phyloP scores from a whole-genome alignment of 2,797 vertebrate species.

The Avahi laniger region DNA sequence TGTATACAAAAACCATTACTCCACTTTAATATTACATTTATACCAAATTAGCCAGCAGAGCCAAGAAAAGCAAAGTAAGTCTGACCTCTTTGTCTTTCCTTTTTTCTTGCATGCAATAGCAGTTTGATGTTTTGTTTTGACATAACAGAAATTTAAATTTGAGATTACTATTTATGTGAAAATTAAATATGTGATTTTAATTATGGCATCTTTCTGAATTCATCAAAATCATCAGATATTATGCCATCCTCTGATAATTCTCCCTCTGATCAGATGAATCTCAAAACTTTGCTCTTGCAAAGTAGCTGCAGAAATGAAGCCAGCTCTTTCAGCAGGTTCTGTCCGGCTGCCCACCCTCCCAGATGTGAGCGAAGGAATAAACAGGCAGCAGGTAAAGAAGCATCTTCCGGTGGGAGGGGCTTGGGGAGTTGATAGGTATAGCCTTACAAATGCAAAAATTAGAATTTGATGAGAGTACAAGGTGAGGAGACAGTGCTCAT shows the following conservation, averaged over 20 bases:
- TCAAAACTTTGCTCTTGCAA: slow-evolving; percentile 54
- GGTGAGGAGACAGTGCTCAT: not conserved
- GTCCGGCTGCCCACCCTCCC: not conserved
- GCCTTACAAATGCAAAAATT: not conserved
- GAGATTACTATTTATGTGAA: slow-evolving; percentile 33
- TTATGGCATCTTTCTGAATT: slow-evolving; percentile 68
- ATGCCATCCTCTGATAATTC: slow-evolving; percentile 70
- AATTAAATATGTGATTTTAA: slow-evolving; percentile 68
- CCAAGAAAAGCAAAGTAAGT: not conserved
- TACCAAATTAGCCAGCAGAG: slow-evolving; percentile 25
- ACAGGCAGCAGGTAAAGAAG: not conserved
- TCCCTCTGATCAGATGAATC: slow-evolving; percentile 73
- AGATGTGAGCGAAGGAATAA: not conserved
- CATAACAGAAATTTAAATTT: slow-evolving; percentile 37
- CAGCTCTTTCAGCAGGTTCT: not conserved
- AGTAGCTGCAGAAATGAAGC: slow-evolving; percentile 42
- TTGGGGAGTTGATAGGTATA: not conserved
- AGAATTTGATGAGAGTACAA: not conserved
- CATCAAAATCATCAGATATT: slow-evolving; percentile 72
- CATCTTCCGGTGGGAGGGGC: not conserved
- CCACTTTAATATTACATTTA: not conserved
- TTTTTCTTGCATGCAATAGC: not conserved
- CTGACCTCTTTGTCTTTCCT: not conserved
- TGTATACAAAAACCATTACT: not conserved
- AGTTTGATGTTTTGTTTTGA: slow-evolving; percentile 35